phyloP scores from a whole-genome alignment of 2,888 invertebrate genomes.

The Hemicrepidius hirtus region DNA sequence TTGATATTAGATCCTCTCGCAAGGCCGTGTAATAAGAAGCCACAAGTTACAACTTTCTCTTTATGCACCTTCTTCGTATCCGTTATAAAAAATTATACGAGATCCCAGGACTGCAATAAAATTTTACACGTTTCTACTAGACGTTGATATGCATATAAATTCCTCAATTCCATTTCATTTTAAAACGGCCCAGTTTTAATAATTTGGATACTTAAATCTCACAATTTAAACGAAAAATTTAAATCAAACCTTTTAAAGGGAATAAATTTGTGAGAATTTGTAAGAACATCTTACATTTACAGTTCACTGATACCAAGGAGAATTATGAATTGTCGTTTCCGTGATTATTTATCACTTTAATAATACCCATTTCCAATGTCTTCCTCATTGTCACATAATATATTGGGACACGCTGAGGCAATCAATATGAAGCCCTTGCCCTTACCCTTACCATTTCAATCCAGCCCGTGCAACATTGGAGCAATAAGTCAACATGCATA shows the following conservation, averaged over 20 bases:
- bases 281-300: slow-evolving; percentile 15
- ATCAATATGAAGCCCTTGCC: slow-evolving; percentile 40
- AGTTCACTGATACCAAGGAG: slow-evolving; percentile 11
- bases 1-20: slow-evolving; percentile 19
- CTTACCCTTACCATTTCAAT: slow-evolving; percentile 24
- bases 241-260: background rate
- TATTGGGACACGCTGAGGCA: slow-evolving; percentile 46
- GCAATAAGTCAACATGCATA: slow-evolving; percentile 51
- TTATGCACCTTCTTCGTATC: slow-evolving; percentile 14
- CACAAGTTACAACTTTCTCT: slow-evolving; percentile 19
- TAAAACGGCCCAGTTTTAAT: background rate
- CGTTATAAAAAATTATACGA: slow-evolving; percentile 39
- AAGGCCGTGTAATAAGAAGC: slow-evolving; percentile 7
- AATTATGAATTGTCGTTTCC: slow-evolving; percentile 47
- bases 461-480: slow-evolving; percentile 28
- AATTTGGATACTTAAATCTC: too few species aligned
- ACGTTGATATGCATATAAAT: slow-evolving; percentile 40
- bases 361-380: slow-evolving; percentile 45
- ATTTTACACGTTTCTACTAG: slow-evolving; percentile 34
- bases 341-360: slow-evolving; percentile 47
- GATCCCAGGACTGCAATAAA: slow-evolving; percentile 39
- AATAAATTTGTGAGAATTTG: slow-evolving; percentile 15
- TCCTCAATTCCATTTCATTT: slow-evolving; percentile 9
- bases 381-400: slow-evolving; percentile 49
- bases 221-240: background rate